These are phyloP conservation scores for Scaptomyza tumidula DNA, from an alignment of 2,888 invertebrate genomes.

Conservation along the genomic window DNA sequence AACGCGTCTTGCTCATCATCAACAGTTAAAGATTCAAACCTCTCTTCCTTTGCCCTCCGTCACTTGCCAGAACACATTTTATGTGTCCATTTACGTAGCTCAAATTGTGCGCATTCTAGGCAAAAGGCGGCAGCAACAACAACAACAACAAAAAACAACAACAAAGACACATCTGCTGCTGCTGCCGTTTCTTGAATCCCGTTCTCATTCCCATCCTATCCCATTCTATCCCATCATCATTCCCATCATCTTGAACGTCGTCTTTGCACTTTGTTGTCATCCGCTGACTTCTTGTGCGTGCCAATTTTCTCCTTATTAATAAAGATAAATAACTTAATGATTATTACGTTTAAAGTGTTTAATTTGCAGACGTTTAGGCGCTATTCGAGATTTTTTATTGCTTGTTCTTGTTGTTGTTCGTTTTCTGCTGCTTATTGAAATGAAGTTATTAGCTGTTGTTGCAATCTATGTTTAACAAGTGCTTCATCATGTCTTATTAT, in stretches of 20 bases:
- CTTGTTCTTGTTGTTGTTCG: slow-evolving; percentile 1
- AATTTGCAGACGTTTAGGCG: slow-evolving; percentile 68
- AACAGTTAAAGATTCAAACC: slow-evolving; percentile 34
- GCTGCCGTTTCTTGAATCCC: slow-evolving; percentile 25
- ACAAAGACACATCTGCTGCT: slow-evolving; percentile 16
- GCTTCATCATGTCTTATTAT: slow-evolving; percentile 20
- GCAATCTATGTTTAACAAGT: slow-evolving; percentile 25
- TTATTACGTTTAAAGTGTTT: slow-evolving; percentile 78
- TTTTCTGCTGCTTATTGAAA: slow-evolving; percentile 43
- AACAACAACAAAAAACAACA: slow-evolving; percentile 17
- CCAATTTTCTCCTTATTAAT: slow-evolving; percentile 79
- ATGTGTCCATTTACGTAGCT: slow-evolving; percentile 77
- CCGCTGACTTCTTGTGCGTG: slow-evolving; percentile 74
- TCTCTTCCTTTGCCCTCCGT: background rate
- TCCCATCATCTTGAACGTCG: slow-evolving; percentile 28
- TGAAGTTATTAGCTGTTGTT: slow-evolving; percentile 54
- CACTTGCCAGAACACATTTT: slow-evolving; percentile 60
- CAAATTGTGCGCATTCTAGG: slow-evolving; percentile 73
- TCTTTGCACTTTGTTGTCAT: slow-evolving; percentile 61
- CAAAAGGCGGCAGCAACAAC: slow-evolving; percentile 29
- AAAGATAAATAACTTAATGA: slow-evolving; percentile 81
- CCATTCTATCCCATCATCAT: slow-evolving; percentile 19
- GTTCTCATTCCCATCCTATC: slow-evolving; percentile 26
- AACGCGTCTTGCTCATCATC: slow-evolving; percentile 50
- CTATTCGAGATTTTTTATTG: slow-evolving; percentile 49